These are phyloP conservation scores for Cepaea hortensis DNA, from an alignment of 2,888 invertebrate genomes.

Conservation along the genomic window DNA sequence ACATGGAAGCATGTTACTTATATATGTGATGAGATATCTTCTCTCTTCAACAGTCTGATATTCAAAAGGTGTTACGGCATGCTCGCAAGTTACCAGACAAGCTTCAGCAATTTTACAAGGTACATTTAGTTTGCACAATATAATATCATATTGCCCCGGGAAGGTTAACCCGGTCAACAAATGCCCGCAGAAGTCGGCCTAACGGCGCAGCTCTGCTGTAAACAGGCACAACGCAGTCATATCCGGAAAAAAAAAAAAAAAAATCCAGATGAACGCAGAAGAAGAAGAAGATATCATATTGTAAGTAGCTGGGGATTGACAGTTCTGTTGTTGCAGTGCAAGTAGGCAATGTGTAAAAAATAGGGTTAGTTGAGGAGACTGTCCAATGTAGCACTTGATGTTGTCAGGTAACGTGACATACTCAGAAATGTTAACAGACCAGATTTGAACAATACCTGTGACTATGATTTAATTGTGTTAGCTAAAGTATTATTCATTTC, in stretches of 20 bases:
- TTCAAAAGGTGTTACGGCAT: constrained; percentile 94
- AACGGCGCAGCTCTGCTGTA: no score
- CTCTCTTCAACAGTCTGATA: constrained; percentile 83
- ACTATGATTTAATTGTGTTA: no score
- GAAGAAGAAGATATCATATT: no score
- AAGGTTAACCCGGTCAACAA: no score
- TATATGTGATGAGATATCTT: background rate
- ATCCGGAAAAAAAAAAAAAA: no score
- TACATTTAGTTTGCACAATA: constrained; percentile 69
- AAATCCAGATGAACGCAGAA: no score
- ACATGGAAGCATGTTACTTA: no score
- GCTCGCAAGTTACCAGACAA: constrained; percentile 96
- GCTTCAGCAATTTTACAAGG: constrained; percentile 95
- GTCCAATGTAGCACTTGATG: background rate
- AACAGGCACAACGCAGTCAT: no score
- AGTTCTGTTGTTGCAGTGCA: background rate
- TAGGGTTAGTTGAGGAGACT: background rate
- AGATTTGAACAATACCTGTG: background rate
- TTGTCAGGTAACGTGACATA: background rate
- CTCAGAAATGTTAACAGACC: background rate
- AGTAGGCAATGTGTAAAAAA: background rate
- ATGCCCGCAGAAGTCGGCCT: no score
- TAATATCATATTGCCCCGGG: background rate
- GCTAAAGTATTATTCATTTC: no score
- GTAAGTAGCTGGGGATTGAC: background rate